Base-by-base conservation (phyloP, 2,888 invertebrate genomes). In the Ephialtes manifestator region DNA sequence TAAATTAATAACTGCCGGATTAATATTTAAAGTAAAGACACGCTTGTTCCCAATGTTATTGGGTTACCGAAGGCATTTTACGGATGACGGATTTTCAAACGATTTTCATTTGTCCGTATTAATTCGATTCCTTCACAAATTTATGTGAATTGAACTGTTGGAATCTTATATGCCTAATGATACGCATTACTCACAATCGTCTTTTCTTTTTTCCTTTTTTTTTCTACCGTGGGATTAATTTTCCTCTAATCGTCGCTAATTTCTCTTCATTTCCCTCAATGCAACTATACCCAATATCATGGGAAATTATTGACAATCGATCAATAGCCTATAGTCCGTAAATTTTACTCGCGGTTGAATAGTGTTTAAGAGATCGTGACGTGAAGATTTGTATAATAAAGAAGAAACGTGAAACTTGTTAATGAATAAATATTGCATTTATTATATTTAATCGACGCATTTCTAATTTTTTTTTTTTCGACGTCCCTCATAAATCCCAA, bases 371-470 rank as follows among this genome's bases (percentile, higher is more conserved):
- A 72, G 81, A 88, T 87, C 81, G 85, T 87, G 77, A 75, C 53
- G 46, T 77, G 88, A 89, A 86, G 83, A 90, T 84, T 88, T 93
- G 93, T 92, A 92, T 91, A 71, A 85, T 63, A 63, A 86, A 84
- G 68, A 84, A 85, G 67, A 71, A 85, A 77, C 92, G 89, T 92
- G 87, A 87, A 39, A 71, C 65, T 92, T 94, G 93, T 94, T 94
- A 92, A 92, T 90, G 90, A 81, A 88, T 91, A 91, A 76, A 91
- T 90, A 92, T 90, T 92, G 92, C 91, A 91, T 93, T 91, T 92
- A 93, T 93, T 93, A 92, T 91, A 93, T 92, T 91, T 87, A 88
- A 85, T 74, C 10, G n/a, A 70, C 35, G 11, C 15, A 8, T 58
- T 28, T 3, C 5, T 67, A 18, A 20, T 72, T 4, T 48, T 20